Base-by-base conservation (phyloP, 2,888 invertebrate genomes). In the Seira ritae region DNA sequence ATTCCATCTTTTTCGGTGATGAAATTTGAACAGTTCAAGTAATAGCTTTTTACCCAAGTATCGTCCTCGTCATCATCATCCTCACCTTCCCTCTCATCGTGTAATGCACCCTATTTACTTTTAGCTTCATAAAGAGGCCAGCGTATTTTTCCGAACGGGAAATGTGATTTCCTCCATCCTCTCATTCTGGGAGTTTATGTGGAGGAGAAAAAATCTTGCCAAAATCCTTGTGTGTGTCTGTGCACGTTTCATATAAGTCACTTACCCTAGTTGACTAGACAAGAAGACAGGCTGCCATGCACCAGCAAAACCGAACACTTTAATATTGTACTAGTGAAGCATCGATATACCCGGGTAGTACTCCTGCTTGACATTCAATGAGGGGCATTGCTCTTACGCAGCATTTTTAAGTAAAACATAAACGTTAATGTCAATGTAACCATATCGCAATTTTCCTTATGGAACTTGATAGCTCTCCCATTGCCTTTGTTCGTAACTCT, bases 21-120 rank as follows among this genome's bases (percentile, higher is more conserved):
- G 83, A 83, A 83, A 78, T 74, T 83, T 78, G 78, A 72, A 73
- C 78, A 83, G 77, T 46, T 73, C 77, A 60, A 73, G 83, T 78
- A 78, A 78, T 82, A 77, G 62, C 67, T 82, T 71, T 67, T 76
- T 19, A 19, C n/a, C 67, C 67, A 67, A 67, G 67, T 67, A 67
- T 67, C 67, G 23, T 67, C 24, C 17, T 67, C 67, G 24, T 67
- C 67, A 10, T 65, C 2, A 1, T 65, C 65, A 19, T 12, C 46
- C 50, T 71, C 75, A 71, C 55, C 22, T 8, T 31, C 31, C 2
- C 31, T 31, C 31, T 31, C 55, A 3, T 55, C 6, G 55, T 55
- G 55, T 55, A 55, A 55, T 55, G 12, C 17, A 55, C 55, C 55
- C 6, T 55, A 17, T 55, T 55, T 55, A 55, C 55, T 55, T 55